Percentiles rank a stretch among this genome's conserved stretches.
Conservation (phyloP, 2,888 invertebrate genomes). For the Thecocarcelia acutangulata region DNA sequence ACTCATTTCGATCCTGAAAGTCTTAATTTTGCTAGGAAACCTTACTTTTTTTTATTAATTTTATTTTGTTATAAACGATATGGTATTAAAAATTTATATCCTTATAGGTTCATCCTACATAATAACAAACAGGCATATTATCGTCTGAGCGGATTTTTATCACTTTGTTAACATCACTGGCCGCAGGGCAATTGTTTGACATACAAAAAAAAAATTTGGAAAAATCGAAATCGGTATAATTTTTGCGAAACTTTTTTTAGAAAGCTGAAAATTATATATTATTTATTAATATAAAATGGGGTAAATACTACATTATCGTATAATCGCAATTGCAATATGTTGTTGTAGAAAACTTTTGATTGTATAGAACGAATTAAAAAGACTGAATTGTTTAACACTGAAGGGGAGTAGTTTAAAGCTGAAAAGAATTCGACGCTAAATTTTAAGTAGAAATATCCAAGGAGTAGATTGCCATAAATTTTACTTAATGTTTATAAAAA, state of each 20-base stretch:
- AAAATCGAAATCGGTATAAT: constrained; percentile 71
- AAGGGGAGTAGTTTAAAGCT: constrained; percentile 44
- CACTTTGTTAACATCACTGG: neutral
- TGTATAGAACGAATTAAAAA: neutral
- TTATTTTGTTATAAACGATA: too few relatives aligned
- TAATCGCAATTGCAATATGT: neutral
- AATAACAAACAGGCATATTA: too few relatives aligned
- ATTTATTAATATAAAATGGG: constrained; percentile 66
- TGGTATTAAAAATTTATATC: too few relatives aligned
- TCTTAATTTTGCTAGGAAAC: too few relatives aligned
- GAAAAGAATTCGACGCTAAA: constrained; percentile 40
- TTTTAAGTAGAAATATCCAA: constrained; percentile 17
- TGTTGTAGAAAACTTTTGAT: neutral
- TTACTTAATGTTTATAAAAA: too few relatives aligned
- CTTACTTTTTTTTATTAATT: too few relatives aligned
- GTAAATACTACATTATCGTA: constrained; percentile 54
- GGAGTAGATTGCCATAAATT: too few relatives aligned
- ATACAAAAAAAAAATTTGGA: constrained; percentile 69
- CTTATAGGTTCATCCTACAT: too few relatives aligned
- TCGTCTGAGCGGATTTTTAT: neutral
- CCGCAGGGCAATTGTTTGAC: constrained; percentile 65
- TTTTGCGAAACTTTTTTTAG: constrained; percentile 65
- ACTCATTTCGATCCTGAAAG: too few relatives aligned
- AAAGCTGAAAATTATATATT: constrained; percentile 61
- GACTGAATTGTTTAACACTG: neutral